These are phyloP conservation scores for Calycopis cecrops DNA, from an alignment of 1,140 invertebrate genomes.

Conservation along the genomic window DNA sequence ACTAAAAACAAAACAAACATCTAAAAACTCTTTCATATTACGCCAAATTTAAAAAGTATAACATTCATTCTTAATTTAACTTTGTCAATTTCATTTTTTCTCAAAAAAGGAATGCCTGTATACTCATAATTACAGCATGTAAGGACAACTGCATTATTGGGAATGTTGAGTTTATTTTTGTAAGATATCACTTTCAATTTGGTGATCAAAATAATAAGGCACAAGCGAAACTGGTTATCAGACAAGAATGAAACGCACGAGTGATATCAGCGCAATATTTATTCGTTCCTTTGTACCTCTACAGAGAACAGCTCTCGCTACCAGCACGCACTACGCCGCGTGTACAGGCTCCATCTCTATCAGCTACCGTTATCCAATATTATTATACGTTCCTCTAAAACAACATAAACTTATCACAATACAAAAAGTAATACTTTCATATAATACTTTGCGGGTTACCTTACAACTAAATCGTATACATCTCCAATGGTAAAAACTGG, in stretches of 20 bases:
- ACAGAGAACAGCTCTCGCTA: slow-evolving; percentile 56
- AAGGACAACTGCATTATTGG: too few relatives aligned
- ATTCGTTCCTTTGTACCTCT: slow-evolving; percentile 68
- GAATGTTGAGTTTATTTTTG: neutral
- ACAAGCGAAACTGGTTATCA: too few relatives aligned
- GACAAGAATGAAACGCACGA: slow-evolving; percentile 22
- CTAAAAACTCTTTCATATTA: slow-evolving; percentile 3
- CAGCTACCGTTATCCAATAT: slow-evolving; percentile 59
- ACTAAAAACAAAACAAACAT: slow-evolving; percentile 1
- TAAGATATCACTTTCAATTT: slow-evolving; percentile 6
- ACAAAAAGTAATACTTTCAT: slow-evolving; percentile 69
- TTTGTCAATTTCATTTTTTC: too few relatives aligned
- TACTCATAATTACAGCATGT: too few relatives aligned
- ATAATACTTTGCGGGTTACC: slow-evolving; percentile 68
- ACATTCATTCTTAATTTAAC: neutral
- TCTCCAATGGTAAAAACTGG: slow-evolving; percentile 48
- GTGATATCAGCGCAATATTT: slow-evolving; percentile 66
- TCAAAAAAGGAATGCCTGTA: neutral
- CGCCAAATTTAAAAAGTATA: neutral
- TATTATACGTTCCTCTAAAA: slow-evolving; percentile 64
- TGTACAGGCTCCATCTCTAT: slow-evolving; percentile 57
- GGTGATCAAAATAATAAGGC: neutral
- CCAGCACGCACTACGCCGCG: slow-evolving; percentile 60
- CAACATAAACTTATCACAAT: slow-evolving; percentile 70
- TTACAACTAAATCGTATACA: slow-evolving; percentile 62